Evolutionary conservation across 2,797 vertebrate species (phyloP).

Genomic region (Eupleurogrammus muticus): DNA sequence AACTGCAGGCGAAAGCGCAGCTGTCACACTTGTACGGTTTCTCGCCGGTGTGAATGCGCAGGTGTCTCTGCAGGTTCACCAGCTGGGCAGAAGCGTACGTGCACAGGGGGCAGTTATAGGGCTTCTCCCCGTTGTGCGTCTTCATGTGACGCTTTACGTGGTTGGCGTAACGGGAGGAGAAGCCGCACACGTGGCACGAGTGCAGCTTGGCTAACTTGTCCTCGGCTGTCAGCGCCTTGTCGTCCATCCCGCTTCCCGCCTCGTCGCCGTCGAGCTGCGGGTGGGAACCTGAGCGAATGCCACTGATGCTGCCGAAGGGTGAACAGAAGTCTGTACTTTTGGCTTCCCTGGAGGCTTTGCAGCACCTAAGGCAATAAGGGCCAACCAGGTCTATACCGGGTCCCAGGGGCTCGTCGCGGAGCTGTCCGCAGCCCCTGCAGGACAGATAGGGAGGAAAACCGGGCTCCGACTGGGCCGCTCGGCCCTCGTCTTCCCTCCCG

Average conservation of each 20-base stretch:
- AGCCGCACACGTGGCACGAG: constrained; percentile 94
- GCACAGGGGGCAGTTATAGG: constrained; percentile 93
- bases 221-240: constrained; percentile 54
- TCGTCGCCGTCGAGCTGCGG: constrained; percentile 51
- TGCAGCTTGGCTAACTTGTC: constrained; percentile 86
- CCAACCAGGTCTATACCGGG: constrained; percentile 87
- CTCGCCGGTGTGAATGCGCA: constrained; percentile 97
- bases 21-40: constrained; percentile 95
- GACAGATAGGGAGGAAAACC: constrained; percentile 82
- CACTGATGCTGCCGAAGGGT: constrained; percentile 65
- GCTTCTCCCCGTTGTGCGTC: constrained; percentile 98
- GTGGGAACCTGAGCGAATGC: constrained; percentile 56
- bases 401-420: constrained; percentile 84
- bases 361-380: constrained; percentile 84
- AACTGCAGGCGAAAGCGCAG: constrained; percentile 97
- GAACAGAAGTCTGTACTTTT: constrained; percentile 73
- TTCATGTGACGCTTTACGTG: constrained; percentile 99
- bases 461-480: constrained; percentile 66
- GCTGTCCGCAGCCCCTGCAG: constrained; percentile 90
- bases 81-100: constrained; percentile 96
- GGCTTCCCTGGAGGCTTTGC: constrained; percentile 76
- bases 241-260: constrained; percentile 46
- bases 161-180: constrained; percentile 96
- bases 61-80: constrained; percentile 95
- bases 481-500: constrained; percentile 76